phyloP scores from a whole-genome alignment of 2,888 invertebrate species.

The Leistus spinibarbis region DNA sequence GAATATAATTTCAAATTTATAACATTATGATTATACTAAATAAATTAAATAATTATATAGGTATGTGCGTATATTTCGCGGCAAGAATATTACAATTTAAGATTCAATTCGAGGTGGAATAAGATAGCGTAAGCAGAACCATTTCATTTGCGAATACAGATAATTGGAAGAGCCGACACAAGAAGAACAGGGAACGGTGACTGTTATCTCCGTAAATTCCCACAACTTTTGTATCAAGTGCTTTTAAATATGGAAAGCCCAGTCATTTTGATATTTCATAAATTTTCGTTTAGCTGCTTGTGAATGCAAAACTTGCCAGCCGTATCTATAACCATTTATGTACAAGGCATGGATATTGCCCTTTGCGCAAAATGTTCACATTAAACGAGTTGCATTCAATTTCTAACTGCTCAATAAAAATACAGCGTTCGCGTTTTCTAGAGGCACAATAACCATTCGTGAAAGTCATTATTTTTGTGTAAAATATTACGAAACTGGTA shows the following conservation, averaged over 20 bases:
- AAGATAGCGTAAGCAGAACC: neutral
- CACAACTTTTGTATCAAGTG: neutral
- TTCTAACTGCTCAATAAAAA: slow-evolving; percentile 26
- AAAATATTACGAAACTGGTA: too few relatives aligned
- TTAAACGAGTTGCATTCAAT: slow-evolving; percentile 32
- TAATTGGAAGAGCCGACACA: slow-evolving; percentile 15
- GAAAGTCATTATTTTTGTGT: too few relatives aligned
- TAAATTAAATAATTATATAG: too few relatives aligned
- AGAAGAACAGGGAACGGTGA: slow-evolving; percentile 7
- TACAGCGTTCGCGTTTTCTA: neutral
- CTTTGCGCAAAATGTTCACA: slow-evolving; percentile 18
- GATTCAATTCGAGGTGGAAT: slow-evolving; percentile 15
- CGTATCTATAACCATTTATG: slow-evolving; percentile 8
- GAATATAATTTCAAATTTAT: neutral
- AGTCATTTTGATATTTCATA: slow-evolving; percentile 35
- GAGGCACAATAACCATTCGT: neutral
- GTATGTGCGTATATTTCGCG: too few relatives aligned
- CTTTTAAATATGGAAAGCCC: neutral
- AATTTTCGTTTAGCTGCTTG: slow-evolving; percentile 27
- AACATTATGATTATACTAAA: too few relatives aligned
- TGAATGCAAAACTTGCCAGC: slow-evolving; percentile 32
- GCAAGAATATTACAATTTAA: slow-evolving; percentile 10
- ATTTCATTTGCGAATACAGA: slow-evolving; percentile 14
- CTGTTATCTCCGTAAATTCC: slow-evolving; percentile 3
- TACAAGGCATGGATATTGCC: slow-evolving; percentile 15